phyloP scores from a whole-genome alignment of 2,113 vertebrate genomes.

The Phaethornis superciliosus region DNA sequence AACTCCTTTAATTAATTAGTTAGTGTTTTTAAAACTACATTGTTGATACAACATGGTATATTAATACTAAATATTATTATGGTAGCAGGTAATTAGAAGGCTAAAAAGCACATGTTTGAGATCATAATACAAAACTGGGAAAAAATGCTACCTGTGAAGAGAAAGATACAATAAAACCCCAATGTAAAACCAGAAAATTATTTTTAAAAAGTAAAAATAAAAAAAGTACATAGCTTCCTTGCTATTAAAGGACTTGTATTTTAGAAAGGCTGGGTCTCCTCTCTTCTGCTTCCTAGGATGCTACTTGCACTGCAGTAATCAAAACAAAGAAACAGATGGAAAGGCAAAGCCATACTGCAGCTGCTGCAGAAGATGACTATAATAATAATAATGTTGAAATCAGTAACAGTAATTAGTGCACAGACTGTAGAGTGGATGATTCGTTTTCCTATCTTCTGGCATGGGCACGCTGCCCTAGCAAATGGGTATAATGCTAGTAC shows the following conservation, averaged over 20 bases:
- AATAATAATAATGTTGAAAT: constrained; percentile 70
- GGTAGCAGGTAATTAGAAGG: not conserved
- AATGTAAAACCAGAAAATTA: not conserved
- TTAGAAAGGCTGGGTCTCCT: constrained; percentile 46
- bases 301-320: constrained; percentile 56
- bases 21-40: not conserved
- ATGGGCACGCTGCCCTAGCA: constrained; percentile 6
- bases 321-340: constrained; percentile 73
- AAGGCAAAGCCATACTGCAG: constrained; percentile 68
- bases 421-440: constrained; percentile 56
- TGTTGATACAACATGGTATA: not conserved
- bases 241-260: constrained; percentile 34
- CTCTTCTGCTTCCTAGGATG: constrained; percentile 30
- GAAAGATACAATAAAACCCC: not conserved
- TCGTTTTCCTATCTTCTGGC: constrained; percentile 44
- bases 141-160: constrained; percentile 5
- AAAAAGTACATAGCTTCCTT: constrained; percentile 17
- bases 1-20: not conserved
- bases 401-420: constrained; percentile 69
- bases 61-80: not conserved
- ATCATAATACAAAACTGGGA: not conserved
- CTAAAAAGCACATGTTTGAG: not conserved
- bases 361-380: constrained; percentile 63
- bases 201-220: no score
- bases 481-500: not conserved